Conservation (phyloP, 2,113 vertebrate species). For the Gallinago jamesoni region DNA sequence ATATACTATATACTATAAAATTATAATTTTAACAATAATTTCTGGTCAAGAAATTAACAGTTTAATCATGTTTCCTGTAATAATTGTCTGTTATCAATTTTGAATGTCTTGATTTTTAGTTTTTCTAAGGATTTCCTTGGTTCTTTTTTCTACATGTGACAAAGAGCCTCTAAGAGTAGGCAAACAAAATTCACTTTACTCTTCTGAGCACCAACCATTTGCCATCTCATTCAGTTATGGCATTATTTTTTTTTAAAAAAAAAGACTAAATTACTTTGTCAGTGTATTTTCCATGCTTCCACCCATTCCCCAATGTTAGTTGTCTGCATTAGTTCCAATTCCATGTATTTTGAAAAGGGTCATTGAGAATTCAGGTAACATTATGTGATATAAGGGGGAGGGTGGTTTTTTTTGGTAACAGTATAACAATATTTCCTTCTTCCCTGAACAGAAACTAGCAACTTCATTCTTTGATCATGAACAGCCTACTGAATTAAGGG, state of each 20-base stretch:
- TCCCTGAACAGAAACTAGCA: not conserved
- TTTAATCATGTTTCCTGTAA: not conserved
- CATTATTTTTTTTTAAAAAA: not conserved
- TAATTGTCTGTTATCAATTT: not conserved
- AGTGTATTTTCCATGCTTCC: not conserved
- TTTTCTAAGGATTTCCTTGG: not conserved
- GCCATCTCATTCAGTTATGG: not conserved
- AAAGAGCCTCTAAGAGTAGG: not conserved
- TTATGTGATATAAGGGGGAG: not conserved
- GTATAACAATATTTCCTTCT: not conserved
- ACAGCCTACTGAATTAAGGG: not conserved
- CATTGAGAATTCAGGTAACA: not conserved
- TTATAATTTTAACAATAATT: not conserved
- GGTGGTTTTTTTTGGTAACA: not conserved
- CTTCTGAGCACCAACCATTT: not conserved
- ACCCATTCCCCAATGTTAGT: not conserved
- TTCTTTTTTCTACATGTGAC: not conserved
- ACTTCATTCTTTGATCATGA: not conserved
- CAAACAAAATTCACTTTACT: not conserved
- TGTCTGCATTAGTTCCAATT: not conserved
- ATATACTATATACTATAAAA: not conserved
- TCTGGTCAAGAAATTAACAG: not conserved
- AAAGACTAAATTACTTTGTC: not conserved
- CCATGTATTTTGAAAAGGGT: not conserved
- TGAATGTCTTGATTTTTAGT: not conserved